Conservation (phyloP, 1,140 invertebrate species). For the Conus betulinus region DNA sequence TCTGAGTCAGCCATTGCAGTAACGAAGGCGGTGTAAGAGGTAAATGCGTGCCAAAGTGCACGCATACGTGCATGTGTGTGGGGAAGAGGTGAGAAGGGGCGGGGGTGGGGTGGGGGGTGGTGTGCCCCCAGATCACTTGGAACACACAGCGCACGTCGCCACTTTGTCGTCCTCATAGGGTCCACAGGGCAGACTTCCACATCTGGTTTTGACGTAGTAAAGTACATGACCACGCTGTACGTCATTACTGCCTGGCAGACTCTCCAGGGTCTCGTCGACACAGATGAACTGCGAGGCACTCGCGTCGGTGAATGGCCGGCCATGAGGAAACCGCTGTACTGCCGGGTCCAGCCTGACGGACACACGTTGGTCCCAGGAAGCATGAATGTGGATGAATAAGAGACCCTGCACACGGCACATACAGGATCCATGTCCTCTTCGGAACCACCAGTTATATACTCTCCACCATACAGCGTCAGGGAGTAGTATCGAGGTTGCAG, state of each 20-base stretch:
- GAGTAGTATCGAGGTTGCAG: background rate
- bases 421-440: constrained; percentile 37
- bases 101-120: no score
- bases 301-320: constrained; percentile 24
- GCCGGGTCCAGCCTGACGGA: constrained; percentile 42
- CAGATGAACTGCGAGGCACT: constrained; percentile 47
- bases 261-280: constrained; percentile 49
- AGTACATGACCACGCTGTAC: constrained; percentile 46
- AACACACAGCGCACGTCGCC: constrained; percentile 58
- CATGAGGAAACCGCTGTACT: constrained; percentile 53
- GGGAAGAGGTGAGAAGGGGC: no score
- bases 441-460: background rate
- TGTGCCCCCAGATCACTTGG: constrained; percentile 30
- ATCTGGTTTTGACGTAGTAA: constrained; percentile 48
- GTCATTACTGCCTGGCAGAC: background rate
- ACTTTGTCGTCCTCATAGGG: constrained; percentile 47
- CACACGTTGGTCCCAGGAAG: constrained; percentile 47
- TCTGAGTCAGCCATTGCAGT: background rate
- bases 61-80: background rate
- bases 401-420: constrained; percentile 45
- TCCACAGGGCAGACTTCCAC: constrained; percentile 56
- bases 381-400: constrained; percentile 39
- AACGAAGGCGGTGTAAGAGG: background rate
- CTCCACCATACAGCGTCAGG: background rate
- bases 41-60: background rate